Conservation (phyloP, 2,797 vertebrate species). For the Lutra lutra region DNA sequence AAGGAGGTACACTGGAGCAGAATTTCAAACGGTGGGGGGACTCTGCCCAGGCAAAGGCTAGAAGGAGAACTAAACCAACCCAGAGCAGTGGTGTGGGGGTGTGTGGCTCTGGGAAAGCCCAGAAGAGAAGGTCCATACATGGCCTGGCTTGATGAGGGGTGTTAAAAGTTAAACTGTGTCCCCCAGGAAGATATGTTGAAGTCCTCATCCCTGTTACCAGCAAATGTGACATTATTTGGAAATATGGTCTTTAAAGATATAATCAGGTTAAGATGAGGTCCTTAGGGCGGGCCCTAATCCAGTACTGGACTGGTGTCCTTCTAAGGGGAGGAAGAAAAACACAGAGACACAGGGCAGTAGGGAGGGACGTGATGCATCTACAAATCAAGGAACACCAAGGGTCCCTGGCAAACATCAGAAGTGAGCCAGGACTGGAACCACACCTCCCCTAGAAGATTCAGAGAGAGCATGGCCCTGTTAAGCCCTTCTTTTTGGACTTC, state of each 20-base stretch:
- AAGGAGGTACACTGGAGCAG: not conserved
- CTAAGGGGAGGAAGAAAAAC: not conserved
- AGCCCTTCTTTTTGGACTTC: not conserved
- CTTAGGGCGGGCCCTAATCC: not conserved
- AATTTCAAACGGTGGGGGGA: not conserved
- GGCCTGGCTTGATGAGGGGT: not conserved
- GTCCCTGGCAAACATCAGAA: not conserved
- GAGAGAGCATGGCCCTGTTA: not conserved
- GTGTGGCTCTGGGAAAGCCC: not conserved
- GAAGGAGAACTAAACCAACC: not conserved
- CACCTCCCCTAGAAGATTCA: not conserved
- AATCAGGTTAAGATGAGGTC: not conserved
- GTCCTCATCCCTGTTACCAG: not conserved
- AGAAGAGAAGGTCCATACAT: not conserved
- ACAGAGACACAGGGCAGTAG: not conserved
- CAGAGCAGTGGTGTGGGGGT: fast-evolving
- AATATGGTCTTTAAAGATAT: not conserved
- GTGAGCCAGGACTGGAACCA: not conserved
- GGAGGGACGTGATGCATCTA: not conserved
- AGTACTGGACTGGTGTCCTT: not conserved
- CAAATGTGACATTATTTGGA: not conserved
- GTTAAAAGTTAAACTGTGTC: not conserved
- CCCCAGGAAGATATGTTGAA: not conserved
- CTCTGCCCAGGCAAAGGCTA: not conserved
- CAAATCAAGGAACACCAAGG: not conserved